Conservation (phyloP, 2,888 invertebrate genomes). For the Phengaris arion region DNA sequence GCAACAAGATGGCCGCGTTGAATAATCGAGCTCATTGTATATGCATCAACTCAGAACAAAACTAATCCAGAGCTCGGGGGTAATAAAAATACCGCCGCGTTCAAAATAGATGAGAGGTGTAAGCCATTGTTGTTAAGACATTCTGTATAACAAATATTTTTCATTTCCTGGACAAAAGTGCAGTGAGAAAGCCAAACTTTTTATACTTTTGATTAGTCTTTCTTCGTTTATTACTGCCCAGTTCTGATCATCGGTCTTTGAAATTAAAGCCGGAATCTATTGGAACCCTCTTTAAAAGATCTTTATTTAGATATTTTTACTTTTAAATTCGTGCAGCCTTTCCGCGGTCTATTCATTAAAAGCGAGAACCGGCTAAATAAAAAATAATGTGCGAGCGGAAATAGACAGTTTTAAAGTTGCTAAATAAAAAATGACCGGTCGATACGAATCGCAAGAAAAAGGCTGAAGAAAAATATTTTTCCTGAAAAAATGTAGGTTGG, state of each 20-base stretch:
- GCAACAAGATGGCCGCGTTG: conserved; percentile 61
- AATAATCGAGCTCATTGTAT: conserved; percentile 76
- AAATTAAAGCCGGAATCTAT: conserved; percentile 2
- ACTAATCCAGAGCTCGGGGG: conserved; percentile 74
- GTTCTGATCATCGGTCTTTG: conserved; percentile 3
- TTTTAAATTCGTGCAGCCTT: conserved; percentile 14
- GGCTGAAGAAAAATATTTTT: background rate
- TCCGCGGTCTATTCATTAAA: conserved; percentile 1
- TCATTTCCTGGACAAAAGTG: conserved; percentile 68
- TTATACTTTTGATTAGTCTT: conserved; percentile 12
- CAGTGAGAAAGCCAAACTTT: conserved; percentile 37
- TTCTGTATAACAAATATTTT: conserved; percentile 72
- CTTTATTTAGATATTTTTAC: conserved; percentile 1
- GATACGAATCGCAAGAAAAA: conserved; percentile 16
- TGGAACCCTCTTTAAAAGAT: background rate
- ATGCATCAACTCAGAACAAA: conserved; percentile 79
- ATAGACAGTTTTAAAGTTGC: conserved; percentile 18
- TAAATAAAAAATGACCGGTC: conserved; percentile 26
- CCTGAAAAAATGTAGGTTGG: background rate
- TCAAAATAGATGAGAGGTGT: conserved; percentile 77
- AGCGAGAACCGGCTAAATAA: conserved; percentile 13
- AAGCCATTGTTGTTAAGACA: conserved; percentile 75
- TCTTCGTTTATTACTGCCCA: conserved; percentile 12
- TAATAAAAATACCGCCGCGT: conserved; percentile 74
- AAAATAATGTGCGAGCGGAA: conserved; percentile 19